Base-by-base conservation (phyloP, 2,888 invertebrate species). In the Chydorus sphaericus region DNA sequence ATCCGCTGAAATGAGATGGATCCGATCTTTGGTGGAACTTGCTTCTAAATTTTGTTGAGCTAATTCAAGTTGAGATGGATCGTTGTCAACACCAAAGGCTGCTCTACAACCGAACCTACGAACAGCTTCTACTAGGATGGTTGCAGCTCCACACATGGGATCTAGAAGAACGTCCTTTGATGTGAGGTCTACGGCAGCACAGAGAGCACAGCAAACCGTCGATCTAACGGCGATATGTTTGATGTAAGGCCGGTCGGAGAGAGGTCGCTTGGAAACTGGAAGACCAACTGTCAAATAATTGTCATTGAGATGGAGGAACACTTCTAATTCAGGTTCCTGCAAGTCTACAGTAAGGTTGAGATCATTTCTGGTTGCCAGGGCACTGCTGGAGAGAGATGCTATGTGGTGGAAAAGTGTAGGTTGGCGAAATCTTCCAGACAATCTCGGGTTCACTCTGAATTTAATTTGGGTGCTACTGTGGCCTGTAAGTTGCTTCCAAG, bases 71-170 rank as follows among this genome's bases (percentile, higher is more conserved):
- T 57, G 57, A 16, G 14, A 16, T 8, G 16, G n/a, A 23, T 57
- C 57, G 16, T 16, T n/a, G 31, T 57, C 57, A 8, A 51, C 31
- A 28, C 57, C 57, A 26, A 57, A n/a, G n/a, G 57, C 57, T 31
- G 33, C n/a, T 11, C 23, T 39, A 16, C 31, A 29, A 7, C 18
- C 16, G 30, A 52, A 57, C 28, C 57, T 31, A 20, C 18, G 18
- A 4, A 39, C 18, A n/a, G 55, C 51, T 51, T 60, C 60, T 10
- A 58, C 33, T 18, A 60, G 29, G 33, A 60, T 56, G 10, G 60
- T 60, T 33, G 50, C 60, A 29, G 59, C 58, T 30, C 60, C 60
- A 33, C 59, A 60, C 60, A 60, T 60, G 10, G 60, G 60, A 48
- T 60, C 60, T n/a, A 60, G 29, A n/a, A 60, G 44, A 11, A 58